These are phyloP conservation scores for Pygoscelis antarcticus DNA, from an alignment of 2,113 vertebrate species.

Conservation along the genomic window DNA sequence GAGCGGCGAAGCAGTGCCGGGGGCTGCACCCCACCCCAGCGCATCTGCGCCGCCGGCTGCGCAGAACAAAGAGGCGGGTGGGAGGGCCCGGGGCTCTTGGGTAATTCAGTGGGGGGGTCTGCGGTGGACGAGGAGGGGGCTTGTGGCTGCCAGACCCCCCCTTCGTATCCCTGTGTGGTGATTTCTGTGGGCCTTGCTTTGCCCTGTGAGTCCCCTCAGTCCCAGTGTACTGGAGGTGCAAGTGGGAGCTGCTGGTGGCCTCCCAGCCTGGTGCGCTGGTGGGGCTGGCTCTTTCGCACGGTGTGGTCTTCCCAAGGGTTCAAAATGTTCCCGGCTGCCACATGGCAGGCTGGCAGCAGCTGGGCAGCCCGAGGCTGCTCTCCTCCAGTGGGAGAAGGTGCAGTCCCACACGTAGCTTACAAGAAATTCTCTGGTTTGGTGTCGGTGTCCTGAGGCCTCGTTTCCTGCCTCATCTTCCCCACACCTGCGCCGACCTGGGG, in stretches of 20 bases:
- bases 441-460: not conserved
- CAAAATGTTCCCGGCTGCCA: not conserved
- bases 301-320: not conserved
- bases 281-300: not conserved
- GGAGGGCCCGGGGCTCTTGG: not conserved
- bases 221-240: not conserved
- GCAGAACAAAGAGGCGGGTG: not conserved
- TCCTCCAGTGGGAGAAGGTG: not conserved
- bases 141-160: not conserved
- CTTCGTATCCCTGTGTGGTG: fast-evolving
- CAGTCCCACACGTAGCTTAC: not conserved
- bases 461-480: not conserved
- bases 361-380: not conserved
- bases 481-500: fast-evolving
- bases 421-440: not conserved
- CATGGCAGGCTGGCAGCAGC: not conserved
- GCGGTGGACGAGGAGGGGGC: fast-evolving
- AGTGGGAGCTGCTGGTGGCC: not conserved
- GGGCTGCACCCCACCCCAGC: not conserved
- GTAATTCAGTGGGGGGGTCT: not conserved
- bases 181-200: not conserved
- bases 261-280: not conserved
- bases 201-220: not conserved
- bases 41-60: not conserved
- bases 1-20: not conserved